Percentiles rank a stretch among this genome's conserved stretches.
phyloP scores from a whole-genome alignment of 30 jellyfish, hydroid and myxozoan species.

The Catostylus mosaicus region DNA sequence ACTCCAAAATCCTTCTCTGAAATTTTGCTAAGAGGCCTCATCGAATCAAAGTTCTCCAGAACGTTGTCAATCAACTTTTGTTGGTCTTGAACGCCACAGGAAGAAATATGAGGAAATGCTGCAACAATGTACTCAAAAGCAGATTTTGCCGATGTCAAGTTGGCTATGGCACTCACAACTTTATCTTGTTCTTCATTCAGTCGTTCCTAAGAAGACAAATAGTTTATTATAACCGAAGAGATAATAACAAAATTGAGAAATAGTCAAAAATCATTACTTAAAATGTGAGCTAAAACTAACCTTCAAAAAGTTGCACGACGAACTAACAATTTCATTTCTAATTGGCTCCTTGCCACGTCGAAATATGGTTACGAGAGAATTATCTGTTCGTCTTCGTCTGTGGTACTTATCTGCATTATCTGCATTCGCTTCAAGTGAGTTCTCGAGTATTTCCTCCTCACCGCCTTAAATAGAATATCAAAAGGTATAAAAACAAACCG shows the following conservation, averaged over 20 bases:
- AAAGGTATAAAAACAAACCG: no score
- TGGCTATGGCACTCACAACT: constrained; percentile 28
- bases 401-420: background rate
- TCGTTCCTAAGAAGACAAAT: constrained; percentile 16
- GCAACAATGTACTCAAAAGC: constrained; percentile 18
- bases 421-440: background rate
- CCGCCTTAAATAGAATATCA: constrained; percentile 21
- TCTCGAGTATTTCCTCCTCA: constrained; percentile 12
- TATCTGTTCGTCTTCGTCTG: constrained; percentile 10
- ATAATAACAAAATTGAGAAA: no score
- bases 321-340: constrained; percentile 21
- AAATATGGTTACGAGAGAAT: constrained; percentile 36
- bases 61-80: constrained; percentile 18
- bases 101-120: background rate
- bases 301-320: constrained; percentile 28
- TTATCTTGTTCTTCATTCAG: constrained; percentile 13
- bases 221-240: no score
- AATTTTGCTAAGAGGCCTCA: constrained; percentile 19
- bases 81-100: constrained; percentile 25
- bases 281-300: constrained; percentile 4
- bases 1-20: constrained; percentile 38
- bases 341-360: constrained; percentile 40
- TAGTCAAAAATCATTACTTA: no score
- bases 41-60: constrained; percentile 23
- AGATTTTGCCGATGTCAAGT: constrained; percentile 31